Evolutionary conservation across 1,140 invertebrate genomes (phyloP), one percentile per base, ranked within the genome.

Genomic region (Aphelenchoides besseyi): DNA sequence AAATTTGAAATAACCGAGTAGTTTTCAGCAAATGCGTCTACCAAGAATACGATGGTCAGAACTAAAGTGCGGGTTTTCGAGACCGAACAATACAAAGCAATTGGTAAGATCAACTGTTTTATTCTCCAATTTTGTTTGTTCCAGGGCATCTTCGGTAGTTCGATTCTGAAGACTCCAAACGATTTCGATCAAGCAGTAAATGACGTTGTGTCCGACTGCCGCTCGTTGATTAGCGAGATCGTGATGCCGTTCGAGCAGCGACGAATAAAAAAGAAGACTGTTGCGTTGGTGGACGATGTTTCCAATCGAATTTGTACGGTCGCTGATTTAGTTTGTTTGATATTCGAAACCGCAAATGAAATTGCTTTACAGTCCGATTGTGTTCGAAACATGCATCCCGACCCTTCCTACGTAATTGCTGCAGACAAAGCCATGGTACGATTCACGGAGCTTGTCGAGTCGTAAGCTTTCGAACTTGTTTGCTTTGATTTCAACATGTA

Each of bases 391-490:
- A 77, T 78, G 69, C 76, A 78, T 63, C 37, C 55, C 29, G 57
- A 74, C 63, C 16, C 32, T 1, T 32, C 53, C 16, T 78, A 52
- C 29, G 29, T 33, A 2, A 29, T 74, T 18, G 76, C 74, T 1
- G 76, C 78, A 8, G 68, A 81, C 5, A 28, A 78, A n/a, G 30
- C 59, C 2, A 78, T 78, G 74, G 36, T 68, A 1, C 12, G n/a
- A 18, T 78, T 80, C 26, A 81, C 79, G 12, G 52, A 30, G 16
- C 53, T 78, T 2, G 78, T 78, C 23, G 76, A 78, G 66, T 78
- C 79, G 18, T 73, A 36, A 68, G 67, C 29, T 71, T 35, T 61
- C 30, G 30, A 16, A 2, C 23, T 9, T 9, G 53, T 59, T 53
- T 64, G 5, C 5, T 8, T 53, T 29, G 18, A 5, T 8, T 53